Evolutionary conservation across 2,888 invertebrate species (phyloP).

Genomic region (Drosophila paracracens): DNA sequence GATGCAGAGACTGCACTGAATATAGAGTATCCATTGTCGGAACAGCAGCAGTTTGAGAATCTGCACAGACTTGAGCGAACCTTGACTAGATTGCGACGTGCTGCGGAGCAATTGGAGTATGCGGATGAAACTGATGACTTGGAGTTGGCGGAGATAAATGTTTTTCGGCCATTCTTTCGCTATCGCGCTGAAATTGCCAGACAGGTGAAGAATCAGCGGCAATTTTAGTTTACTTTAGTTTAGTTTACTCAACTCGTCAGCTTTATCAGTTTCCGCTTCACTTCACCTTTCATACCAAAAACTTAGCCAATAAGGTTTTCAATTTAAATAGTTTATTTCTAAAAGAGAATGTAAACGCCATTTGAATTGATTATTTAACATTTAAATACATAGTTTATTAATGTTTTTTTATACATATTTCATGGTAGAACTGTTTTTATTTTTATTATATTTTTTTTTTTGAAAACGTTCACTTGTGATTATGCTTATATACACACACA

Average conservation of each 20-base stretch:
- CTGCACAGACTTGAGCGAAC: conserved; percentile 50
- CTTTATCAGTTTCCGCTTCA: conserved; percentile 4
- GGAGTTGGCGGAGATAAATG: conserved; percentile 83
- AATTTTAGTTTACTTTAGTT: conserved; percentile 30
- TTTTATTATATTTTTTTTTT: not conserved
- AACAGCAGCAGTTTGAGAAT: conserved; percentile 20
- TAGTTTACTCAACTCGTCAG: conserved; percentile 16
- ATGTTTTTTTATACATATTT: conserved; percentile 32
- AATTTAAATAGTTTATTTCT: not conserved
- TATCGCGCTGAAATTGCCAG: conserved; percentile 80
- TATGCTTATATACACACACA: conserved; percentile 62
- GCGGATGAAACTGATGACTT: conserved; percentile 75
- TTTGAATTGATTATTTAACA: conserved; percentile 59
- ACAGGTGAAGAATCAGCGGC: conserved; percentile 58
- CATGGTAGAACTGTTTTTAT: conserved; percentile 19
- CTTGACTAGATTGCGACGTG: conserved; percentile 57
- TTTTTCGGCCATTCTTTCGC: conserved; percentile 83
- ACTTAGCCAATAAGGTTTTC: conserved; percentile 29
- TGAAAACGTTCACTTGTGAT: conserved; percentile 53
- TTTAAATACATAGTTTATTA: conserved; percentile 62
- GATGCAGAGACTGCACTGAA: conserved; percentile 19
- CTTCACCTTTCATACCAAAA: conserved; percentile 55
- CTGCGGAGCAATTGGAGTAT: conserved; percentile 57
- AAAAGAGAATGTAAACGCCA: conserved; percentile 11
- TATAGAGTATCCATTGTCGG: conserved; percentile 3